Evolutionary conservation across 2,797 vertebrate genomes (phyloP).

Genomic region (Xyrichtys novacula): DNA sequence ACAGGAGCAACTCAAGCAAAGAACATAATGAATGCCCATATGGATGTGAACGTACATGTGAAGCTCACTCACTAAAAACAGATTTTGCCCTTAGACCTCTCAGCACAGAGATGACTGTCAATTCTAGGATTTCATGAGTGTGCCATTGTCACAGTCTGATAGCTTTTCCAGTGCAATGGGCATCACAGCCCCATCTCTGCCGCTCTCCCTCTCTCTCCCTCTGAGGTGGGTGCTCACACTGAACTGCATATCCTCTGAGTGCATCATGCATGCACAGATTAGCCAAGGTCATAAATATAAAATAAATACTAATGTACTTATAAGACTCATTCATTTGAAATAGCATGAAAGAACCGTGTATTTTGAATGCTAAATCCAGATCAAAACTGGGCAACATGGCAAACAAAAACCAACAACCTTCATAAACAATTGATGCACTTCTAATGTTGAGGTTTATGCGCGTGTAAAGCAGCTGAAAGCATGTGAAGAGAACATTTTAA

Average conservation of each 20-base stretch:
- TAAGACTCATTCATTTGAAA: background rate
- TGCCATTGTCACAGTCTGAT: slow-evolving; percentile 54
- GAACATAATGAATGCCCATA: slow-evolving; percentile 41
- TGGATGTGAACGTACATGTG: slow-evolving; percentile 47
- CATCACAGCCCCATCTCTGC: slow-evolving; percentile 51
- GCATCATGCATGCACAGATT: slow-evolving; percentile 19
- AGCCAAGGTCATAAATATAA: background rate
- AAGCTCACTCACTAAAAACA: slow-evolving; percentile 8
- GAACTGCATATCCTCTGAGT: background rate
- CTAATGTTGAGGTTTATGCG: slow-evolving; percentile 3
- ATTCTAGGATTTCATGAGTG: slow-evolving; percentile 39
- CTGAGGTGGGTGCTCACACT: slow-evolving; percentile 7
- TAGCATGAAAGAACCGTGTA: background rate
- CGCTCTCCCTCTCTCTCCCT: slow-evolving; percentile 28
- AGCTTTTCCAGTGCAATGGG: slow-evolving; percentile 58
- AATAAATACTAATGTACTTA: background rate
- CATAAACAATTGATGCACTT: slow-evolving; percentile 12
- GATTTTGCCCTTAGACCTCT: slow-evolving; percentile 8
- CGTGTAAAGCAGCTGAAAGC: slow-evolving; percentile 2
- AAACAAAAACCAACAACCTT: slow-evolving; percentile 4
- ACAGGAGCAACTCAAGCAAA: slow-evolving; percentile 56
- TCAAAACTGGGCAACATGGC: background rate
- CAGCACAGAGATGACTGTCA: slow-evolving; percentile 8
- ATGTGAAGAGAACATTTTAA: background rate
- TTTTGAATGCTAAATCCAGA: background rate